Base-by-base conservation (phyloP, 37 sponge, comb jelly and placozoan species). In the Oscarella lobularis region DNA sequence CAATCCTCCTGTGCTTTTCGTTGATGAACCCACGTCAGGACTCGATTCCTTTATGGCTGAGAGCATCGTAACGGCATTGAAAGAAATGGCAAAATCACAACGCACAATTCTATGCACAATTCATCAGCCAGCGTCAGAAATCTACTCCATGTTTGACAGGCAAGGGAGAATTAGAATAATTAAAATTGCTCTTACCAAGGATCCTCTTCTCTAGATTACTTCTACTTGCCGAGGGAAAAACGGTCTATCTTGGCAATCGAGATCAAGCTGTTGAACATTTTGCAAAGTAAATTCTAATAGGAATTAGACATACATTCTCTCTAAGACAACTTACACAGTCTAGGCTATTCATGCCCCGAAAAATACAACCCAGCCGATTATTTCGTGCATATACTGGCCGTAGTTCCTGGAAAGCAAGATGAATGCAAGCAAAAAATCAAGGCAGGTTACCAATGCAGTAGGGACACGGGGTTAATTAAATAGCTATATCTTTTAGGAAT, bases 41-140 rank as follows among this genome's bases (percentile, higher is more conserved):
- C 80, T 84, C 2, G 85, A 84, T 78, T 81, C 80, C 2, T 84
- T 81, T 75, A 41, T 74, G 66, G 85, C 85, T 1, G 74, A 66
- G 54, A 84, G 75, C 66, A 74, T 84, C 1, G 85, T 84, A 1
- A 75, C 33, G 32, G 35, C 73, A n/a, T 66, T 84, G 33, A 34
- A 38, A 34, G 77, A 41, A 37, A 78, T 85, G 2, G 80, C 85
- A 2, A 54, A 76, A 39, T 66, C 69, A n/a, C 67, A 67, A 38
- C 69, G 85, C 5, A 81, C 85, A 1, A 39, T 85, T 6, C 67
- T 85, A 35, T 85, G 85, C 38, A 85, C 85, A 30, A 85, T 85
- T 20, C 85, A 85, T 54, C 85, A 85, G 68, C 85, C 85, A 65
- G 69, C 85, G 2, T 85, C 85, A 14, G 80, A 81, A 54, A 76